Conservation (phyloP, 2,797 vertebrate genomes). For the Babyrousa celebensis region DNA sequence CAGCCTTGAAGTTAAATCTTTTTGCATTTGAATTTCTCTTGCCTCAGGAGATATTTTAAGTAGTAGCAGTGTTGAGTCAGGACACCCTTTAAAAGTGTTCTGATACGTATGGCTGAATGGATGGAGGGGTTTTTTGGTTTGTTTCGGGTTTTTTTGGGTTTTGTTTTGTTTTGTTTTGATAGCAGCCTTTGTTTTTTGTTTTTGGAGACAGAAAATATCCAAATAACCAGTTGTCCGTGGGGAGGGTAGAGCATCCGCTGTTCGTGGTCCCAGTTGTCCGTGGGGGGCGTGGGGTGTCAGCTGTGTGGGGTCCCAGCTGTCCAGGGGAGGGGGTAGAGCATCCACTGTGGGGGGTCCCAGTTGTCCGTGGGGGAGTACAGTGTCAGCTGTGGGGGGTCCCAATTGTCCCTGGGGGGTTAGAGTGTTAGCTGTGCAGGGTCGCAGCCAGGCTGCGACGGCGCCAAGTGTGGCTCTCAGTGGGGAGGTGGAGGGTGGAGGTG, state of each 20-base stretch:
- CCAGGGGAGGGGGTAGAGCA: neutral
- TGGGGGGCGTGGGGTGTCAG: neutral
- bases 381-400: accelerated
- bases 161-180: no score
- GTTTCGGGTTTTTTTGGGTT: no score
- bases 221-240: accelerated
- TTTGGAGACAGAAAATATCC: neutral
- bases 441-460: neutral
- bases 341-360: accelerated
- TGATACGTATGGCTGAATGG: neutral
- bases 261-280: accelerated
- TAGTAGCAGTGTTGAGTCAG: neutral
- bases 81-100: neutral
- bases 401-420: accelerated
- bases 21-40: slow-evolving; percentile 37
- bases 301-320: accelerated
- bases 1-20: slow-evolving; percentile 21
- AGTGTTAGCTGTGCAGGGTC: accelerated
- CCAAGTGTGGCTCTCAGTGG: neutral
- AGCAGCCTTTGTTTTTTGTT: neutral
- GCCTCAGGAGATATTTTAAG: slow-evolving; percentile 40
- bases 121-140: neutral
- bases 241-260: neutral
- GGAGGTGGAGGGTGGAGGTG: no score
- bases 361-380: no score